Evolutionary conservation across 2,113 vertebrate genomes (phyloP).

Genomic region (Sorex araneus): DNA sequence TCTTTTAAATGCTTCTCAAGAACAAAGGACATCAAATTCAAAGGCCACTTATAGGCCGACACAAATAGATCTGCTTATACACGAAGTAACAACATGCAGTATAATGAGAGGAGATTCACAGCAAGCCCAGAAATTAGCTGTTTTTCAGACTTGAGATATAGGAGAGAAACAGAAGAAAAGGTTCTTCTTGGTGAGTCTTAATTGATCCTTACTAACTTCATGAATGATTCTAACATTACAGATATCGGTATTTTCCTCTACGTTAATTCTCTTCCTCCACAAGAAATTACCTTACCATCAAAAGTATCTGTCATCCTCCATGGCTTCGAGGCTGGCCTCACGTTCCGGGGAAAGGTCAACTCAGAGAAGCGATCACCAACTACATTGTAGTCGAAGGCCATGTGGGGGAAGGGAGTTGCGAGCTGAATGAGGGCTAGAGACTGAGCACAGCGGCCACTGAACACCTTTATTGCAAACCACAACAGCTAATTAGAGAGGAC

Average conservation of each 20-base stretch:
- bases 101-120: conserved; percentile 12
- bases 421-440: too few species aligned
- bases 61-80: neutral
- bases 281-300: conserved; percentile 32
- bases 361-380: too few species aligned
- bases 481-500: too few species aligned
- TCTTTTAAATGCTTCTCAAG: conserved; percentile 10
- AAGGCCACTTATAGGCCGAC: neutral
- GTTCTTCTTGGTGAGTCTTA: neutral
- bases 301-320: conserved; percentile 17
- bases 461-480: too few species aligned
- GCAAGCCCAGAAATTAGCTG: neutral
- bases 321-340: too few species aligned
- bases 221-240: conserved; percentile 28
- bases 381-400: too few species aligned
- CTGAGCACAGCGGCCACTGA: too few species aligned
- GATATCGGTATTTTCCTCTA: conserved; percentile 26
- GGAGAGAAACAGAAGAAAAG: conserved; percentile 13
- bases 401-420: too few species aligned
- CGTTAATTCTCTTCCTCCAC: conserved; percentile 47
- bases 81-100: neutral
- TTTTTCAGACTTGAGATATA: conserved; percentile 17
- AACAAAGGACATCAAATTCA: neutral
- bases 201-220: conserved; percentile 6
- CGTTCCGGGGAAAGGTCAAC: too few species aligned